Base-by-base conservation (phyloP, 2,113 vertebrate genomes). In the Xenopus borealis region DNA sequence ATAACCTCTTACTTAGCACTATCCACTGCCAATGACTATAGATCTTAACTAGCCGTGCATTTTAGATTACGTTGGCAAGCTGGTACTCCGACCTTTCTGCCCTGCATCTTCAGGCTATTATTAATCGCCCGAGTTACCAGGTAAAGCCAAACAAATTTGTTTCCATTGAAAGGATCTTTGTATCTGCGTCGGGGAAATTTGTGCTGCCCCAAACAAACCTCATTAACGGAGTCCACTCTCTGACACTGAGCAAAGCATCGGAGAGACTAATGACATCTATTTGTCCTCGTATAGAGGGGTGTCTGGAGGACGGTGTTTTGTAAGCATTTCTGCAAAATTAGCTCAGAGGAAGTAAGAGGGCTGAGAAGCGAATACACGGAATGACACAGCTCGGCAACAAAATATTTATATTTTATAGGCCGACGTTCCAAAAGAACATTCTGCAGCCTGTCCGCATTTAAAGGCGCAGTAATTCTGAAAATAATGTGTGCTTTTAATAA, bases 141-240 rank as follows among this genome's bases (percentile, higher is more conserved):
- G 90, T 91, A 95, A 94, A 96, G 94, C 94, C 93, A 94, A 96
- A 97, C 94, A 96, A 94, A 96, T 95, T 94, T 95, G 92, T 96
- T 95, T 94, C 93, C 91, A 92, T 91, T 94, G 94, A 96, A 96
- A 92, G 94, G 90, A 94, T 92, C 94, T 95, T 93, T 27, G 23
- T 93, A 93, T 96, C 94, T 95, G 91, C 95, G 93, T 94, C 93
- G 89, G 85, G 23, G 82, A 92, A 94, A 92, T 92, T 93, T 94
- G 92, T 92, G 88, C 92, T 90, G 90, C 89, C 94, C 93, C 94
- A 94, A 94, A 95, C 92, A 95, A 93, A 95, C 93, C 94, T 97
- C 94, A 95, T 95, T 97, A 95, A 92, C 91, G 88, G 88, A 94
- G 93, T 94, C 92, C 89, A 91, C 88, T 93, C 8, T 93, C 89